Conservation (phyloP, 2,888 invertebrate genomes). For the Agapostemon virescens region DNA sequence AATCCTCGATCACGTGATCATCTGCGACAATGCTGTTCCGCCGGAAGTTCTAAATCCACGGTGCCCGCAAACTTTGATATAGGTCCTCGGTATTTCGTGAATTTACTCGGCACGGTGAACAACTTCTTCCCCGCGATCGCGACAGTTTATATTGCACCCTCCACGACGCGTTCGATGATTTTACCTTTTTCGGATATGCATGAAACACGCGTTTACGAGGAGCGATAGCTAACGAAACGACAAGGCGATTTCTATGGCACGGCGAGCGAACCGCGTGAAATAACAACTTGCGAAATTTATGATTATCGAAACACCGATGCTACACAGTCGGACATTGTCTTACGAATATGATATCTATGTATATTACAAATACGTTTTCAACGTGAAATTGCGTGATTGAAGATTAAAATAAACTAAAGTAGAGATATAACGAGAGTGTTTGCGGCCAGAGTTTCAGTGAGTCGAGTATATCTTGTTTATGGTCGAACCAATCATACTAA, state of each 20-base stretch:
- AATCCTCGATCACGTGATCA: constrained; percentile 89
- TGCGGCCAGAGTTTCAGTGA: background rate
- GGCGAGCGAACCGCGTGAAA: background rate
- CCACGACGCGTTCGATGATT: constrained; percentile 34
- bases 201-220: constrained; percentile 32
- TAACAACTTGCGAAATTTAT: background rate
- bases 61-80: constrained; percentile 58
- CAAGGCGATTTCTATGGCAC: constrained; percentile 27
- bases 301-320: background rate
- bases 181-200: constrained; percentile 42
- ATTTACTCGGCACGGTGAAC: constrained; percentile 8
- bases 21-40: constrained; percentile 76
- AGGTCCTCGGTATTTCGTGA: background rate
- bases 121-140: background rate
- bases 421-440: background rate
- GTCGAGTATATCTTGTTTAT: too few relatives aligned
- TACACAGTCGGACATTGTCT: too few relatives aligned
- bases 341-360: background rate
- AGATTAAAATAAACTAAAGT: background rate
- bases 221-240: constrained; percentile 24
- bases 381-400: background rate
- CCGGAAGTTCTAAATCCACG: constrained; percentile 75
- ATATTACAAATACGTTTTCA: background rate
- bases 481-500: too few relatives aligned
- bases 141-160: constrained; percentile 25